Percentiles rank a stretch among this genome's conserved stretches.
Conservation (phyloP, 2,888 invertebrate species). For the Bellardia pandia region DNA sequence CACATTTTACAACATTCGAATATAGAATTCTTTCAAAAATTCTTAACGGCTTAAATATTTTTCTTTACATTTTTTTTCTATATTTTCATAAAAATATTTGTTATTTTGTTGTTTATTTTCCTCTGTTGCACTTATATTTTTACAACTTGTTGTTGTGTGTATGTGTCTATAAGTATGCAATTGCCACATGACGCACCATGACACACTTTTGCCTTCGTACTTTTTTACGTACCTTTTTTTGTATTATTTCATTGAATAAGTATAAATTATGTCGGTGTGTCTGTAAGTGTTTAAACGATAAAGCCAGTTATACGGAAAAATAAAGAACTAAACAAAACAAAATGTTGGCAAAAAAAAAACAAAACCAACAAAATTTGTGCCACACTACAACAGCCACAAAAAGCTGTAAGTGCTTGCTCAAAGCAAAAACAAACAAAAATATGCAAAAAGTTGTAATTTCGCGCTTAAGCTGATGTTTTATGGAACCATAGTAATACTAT, state of each 20-base stretch:
- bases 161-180: conserved; percentile 6
- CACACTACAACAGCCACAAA: conserved; percentile 50
- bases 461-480: conserved; percentile 66
- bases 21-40: neutral
- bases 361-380: conserved; percentile 49
- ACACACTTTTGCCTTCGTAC: conserved; percentile 64
- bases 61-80: neutral
- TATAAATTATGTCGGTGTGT: conserved; percentile 13
- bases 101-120: conserved; percentile 17
- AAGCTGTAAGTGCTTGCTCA: neutral
- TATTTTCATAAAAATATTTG: conserved; percentile 14
- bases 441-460: conserved; percentile 69
- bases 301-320: conserved; percentile 61
- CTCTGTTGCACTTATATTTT: conserved; percentile 38
- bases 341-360: conserved; percentile 12
- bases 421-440: conserved; percentile 28
- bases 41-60: conserved; percentile 4
- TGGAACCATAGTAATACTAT: conserved; percentile 50
- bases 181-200: conserved; percentile 70
- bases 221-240: conserved; percentile 37
- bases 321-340: conserved; percentile 58
- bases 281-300: conserved; percentile 38
- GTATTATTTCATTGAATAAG: conserved; percentile 26
- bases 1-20: too few species aligned
- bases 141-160: conserved; percentile 35